Conservation (phyloP, 2,113 vertebrate genomes). For the Spheniscus mendiculus region DNA sequence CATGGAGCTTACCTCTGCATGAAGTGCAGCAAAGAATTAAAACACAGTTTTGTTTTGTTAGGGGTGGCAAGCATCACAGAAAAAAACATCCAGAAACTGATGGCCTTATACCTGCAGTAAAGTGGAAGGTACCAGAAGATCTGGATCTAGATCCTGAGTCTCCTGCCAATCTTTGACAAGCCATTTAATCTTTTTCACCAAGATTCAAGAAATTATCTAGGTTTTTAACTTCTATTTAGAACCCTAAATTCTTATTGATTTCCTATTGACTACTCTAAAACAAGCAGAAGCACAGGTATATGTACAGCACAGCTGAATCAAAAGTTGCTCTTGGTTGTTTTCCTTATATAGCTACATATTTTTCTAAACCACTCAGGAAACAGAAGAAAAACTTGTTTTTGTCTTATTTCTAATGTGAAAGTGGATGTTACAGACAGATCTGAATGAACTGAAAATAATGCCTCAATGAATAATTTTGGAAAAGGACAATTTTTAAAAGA, state of each 20-base stretch:
- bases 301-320: not conserved
- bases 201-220: conserved; percentile 39
- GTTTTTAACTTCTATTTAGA: conserved; percentile 49
- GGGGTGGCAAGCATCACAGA: not conserved
- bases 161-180: conserved; percentile 20
- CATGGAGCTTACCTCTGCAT: not conserved
- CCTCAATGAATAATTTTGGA: not conserved
- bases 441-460: not conserved
- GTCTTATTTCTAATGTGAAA: not conserved
- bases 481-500: not conserved
- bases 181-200: conserved; percentile 22
- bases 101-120: not conserved
- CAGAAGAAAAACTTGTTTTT: not conserved
- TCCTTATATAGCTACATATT: not conserved
- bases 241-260: conserved; percentile 37
- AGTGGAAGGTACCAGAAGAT: not conserved
- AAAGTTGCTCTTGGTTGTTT: not conserved
- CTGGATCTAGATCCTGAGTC: not conserved
- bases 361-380: not conserved
- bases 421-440: not conserved
- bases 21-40: not conserved
- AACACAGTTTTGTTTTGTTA: not conserved
- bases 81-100: not conserved
- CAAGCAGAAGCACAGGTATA: not conserved
- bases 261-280: conserved; percentile 18